Base-by-base conservation (phyloP, 2,113 vertebrate genomes). In the Corythaixoides concolor region DNA sequence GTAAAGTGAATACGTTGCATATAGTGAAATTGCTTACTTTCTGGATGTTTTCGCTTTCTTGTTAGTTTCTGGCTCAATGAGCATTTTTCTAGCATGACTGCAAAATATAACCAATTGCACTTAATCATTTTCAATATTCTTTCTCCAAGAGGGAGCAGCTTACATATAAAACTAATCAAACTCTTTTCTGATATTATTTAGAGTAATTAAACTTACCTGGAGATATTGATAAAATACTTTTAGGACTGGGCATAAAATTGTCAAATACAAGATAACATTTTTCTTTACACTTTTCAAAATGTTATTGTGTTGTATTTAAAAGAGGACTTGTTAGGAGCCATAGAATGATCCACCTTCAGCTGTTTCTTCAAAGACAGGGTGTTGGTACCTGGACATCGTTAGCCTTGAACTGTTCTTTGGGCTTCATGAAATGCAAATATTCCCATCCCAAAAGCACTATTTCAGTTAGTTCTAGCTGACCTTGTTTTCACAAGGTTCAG, bases 61-160 rank as follows among this genome's bases (percentile, higher is more conserved):
- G 79, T 98, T 97, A 97, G 94, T 96, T 98, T 98, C 95, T 97
- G 96, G 92, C 94, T 96, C 93, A 96, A 97, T 98, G 98, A 98
- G 96, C 98, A 86, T 96, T 98, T 97, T 97, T 98, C 89, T 93
- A 94, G 74, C 74, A 23, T 58, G 81, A 97, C 79, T 96, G 88
- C 88, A 97, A 97, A 98, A 96, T 97, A 93, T 77, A 96, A 72
- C 95, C 96, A 97, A 91, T 98, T 97, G 96, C 91, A 92, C 70
- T 91, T 96, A 86, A 94, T 74, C 50, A 72, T 90, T 97, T 97
- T 97, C 96, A 97, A 97, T 98, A 97, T 85, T 94, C 97, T 97
- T 96, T n/a, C 78, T 96, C 66, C 92, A 64, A 9, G 49, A 77
- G 74, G 88, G 76, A 53, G 27, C 88, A 89, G 56, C 70, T 96